These are phyloP conservation scores for Brachyptera risi DNA, from an alignment of 2,888 invertebrate genomes.

Conservation along the genomic window DNA sequence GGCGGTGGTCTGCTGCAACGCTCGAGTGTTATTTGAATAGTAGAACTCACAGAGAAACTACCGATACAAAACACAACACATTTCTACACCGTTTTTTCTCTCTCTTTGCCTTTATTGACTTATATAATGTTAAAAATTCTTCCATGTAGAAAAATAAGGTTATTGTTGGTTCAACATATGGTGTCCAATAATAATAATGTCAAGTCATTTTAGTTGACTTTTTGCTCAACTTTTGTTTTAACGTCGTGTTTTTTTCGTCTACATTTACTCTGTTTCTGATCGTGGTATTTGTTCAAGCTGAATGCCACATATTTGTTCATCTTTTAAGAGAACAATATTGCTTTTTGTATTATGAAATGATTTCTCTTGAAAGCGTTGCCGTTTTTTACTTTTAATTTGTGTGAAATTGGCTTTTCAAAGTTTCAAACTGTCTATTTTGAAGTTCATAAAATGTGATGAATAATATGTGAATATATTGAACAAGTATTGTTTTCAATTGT, in stretches of 20 bases:
- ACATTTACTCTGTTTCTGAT: constrained; percentile 8
- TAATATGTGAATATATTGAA: too few relatives aligned
- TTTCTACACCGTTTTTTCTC: constrained; percentile 2
- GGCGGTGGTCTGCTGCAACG: neutral
- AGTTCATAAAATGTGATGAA: too few relatives aligned
- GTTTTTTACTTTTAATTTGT: too few relatives aligned
- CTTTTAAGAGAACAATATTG: neutral
- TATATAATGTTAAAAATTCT: constrained; percentile 12
- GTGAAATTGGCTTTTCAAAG: too few relatives aligned
- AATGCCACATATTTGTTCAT: constrained; percentile 15
- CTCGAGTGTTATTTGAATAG: neutral
- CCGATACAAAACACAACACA: constrained; percentile 12
- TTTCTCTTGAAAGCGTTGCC: too few relatives aligned
- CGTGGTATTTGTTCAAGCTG: constrained; percentile 1
- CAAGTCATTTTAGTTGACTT: constrained; percentile 14
- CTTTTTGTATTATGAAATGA: too few relatives aligned
- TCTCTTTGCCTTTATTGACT: constrained; percentile 9
- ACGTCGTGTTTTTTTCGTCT: neutral
- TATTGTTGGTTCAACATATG: constrained; percentile 15
- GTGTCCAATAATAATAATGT: neutral
- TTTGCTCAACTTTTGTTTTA: constrained; percentile 19
- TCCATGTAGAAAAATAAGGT: constrained; percentile 1
- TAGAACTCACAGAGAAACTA: constrained; percentile 5
- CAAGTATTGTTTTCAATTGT: too few relatives aligned
- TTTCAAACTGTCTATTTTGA: too few relatives aligned